Evolutionary conservation across 1,140 invertebrate species (phyloP).

Genomic region (Drosophila nigrodunni): DNA sequence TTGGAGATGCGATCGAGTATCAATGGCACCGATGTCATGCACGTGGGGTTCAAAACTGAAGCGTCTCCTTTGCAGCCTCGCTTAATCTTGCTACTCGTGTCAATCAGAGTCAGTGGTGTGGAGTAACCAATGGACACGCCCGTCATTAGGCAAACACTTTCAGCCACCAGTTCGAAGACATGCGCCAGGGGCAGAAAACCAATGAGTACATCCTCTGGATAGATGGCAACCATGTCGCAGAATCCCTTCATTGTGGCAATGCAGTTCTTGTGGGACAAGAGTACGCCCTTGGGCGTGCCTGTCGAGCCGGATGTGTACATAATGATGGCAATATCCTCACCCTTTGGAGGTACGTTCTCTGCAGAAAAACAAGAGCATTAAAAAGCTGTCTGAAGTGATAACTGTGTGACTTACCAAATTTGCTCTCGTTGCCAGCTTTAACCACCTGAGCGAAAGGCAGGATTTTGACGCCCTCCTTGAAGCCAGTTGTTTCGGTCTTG

Average conservation of each 20-base stretch:
- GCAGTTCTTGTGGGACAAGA: constrained; percentile 96
- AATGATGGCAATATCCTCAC: constrained; percentile 94
- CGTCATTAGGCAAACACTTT: constrained; percentile 89
- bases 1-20: constrained; percentile 98
- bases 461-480: constrained; percentile 89
- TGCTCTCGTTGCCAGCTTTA: constrained; percentile 83
- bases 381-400: neutral
- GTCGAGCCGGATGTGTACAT: constrained; percentile 99
- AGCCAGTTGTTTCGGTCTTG: constrained; percentile 88
- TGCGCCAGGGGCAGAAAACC: constrained; percentile 98
- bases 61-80: constrained; percentile 96
- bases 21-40: constrained; percentile 97
- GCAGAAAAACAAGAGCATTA: constrained; percentile 22
- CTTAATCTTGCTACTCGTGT: constrained; percentile 98
- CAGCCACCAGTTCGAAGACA: constrained; percentile 96
- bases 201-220: constrained; percentile 93
- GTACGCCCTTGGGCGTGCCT: constrained; percentile 94
- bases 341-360: constrained; percentile 87
- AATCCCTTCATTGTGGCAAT: constrained; percentile 95
- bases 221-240: constrained; percentile 90
- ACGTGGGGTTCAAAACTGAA: constrained; percentile 94
- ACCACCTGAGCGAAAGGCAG: constrained; percentile 88
- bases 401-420: constrained; percentile 65
- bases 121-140: constrained; percentile 99
- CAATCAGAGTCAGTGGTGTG: constrained; percentile 96